Base-by-base conservation (phyloP, 2,113 vertebrate species). In the Zosterops hypoxanthus region DNA sequence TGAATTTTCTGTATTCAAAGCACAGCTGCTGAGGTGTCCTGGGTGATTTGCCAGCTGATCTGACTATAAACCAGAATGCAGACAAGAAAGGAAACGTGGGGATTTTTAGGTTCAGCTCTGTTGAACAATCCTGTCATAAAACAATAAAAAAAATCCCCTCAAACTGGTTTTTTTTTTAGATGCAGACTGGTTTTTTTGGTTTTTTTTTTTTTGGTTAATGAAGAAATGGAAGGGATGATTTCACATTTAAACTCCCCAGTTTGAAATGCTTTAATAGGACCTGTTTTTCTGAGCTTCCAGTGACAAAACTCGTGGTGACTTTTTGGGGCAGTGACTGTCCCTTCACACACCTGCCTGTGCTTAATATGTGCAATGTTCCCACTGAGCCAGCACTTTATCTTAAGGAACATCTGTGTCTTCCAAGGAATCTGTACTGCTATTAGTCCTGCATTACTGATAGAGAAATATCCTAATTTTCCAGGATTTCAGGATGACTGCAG, bases 91-190 rank as follows among this genome's bases (percentile, higher is more conserved):
- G 22, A n/a, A 23, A 21, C 0, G 1, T 42, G 70, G 41, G 60
- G 61, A n/a, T 59, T 93, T 89, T 82, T 52, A 60, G 53, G 65
- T 83, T 94, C 76, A 88, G 59, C 89, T 94, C 89, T 69, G 55
- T 12, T 92, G 61, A 91, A 44, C 41, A 19, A 49, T 20, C 23
- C 47, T 28, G 29, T 46, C 44, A 57, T 82, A 55, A 33, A 81
- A 64, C 13, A 52, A 56, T 72, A 57, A 33, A 83, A 63, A 36
- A 60, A 63, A 34, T 73, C 47, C 73, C 70, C 75, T 56, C 61
- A 13, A 25, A 44, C 9, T 14, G 19, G 9, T 39, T 36, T 47
- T 91, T 77, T 69, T 70, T 81, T 87, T 56, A 82, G 61, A 56
- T 52, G 78, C 36, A 60, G 44, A 28, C 12, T 26, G 57, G 14